A percentile compares a stretch with the other conserved stretches of the same genome.
phyloP scores from a whole-genome alignment of 2,888 invertebrate species.

The Folsomia candida region DNA sequence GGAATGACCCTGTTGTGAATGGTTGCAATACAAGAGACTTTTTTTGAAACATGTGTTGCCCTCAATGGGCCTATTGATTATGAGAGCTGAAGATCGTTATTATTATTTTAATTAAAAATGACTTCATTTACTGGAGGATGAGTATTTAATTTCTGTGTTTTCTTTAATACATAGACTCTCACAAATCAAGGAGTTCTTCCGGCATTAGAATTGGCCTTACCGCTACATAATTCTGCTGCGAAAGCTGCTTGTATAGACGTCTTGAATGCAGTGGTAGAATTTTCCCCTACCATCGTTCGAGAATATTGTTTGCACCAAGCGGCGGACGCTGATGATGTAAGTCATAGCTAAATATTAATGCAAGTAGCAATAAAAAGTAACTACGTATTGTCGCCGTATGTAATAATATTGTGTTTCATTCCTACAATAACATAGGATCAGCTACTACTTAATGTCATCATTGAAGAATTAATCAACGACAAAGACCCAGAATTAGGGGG shows the following conservation, averaged over 20 bases:
- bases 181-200: slow-evolving; percentile 83
- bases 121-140: neutral
- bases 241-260: slow-evolving; percentile 98
- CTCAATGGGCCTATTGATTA: slow-evolving; percentile 50
- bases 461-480: slow-evolving; percentile 97
- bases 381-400: too few species aligned
- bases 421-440: slow-evolving; percentile 72
- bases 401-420: neutral
- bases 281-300: slow-evolving; percentile 93
- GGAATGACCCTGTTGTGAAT: too few species aligned
- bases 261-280: slow-evolving; percentile 96
- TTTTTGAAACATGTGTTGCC: slow-evolving; percentile 32
- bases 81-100: slow-evolving; percentile 48
- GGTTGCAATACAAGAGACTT: too few species aligned
- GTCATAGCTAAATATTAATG: slow-evolving; percentile 47
- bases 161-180: slow-evolving; percentile 61
- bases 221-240: slow-evolving; percentile 88
- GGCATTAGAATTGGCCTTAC: slow-evolving; percentile 84
- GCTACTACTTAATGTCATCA: slow-evolving; percentile 83
- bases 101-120: neutral
- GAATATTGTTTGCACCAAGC: slow-evolving; percentile 95
- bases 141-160: slow-evolving; percentile 7
- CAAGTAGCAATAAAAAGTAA: neutral
- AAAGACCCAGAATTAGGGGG: slow-evolving; percentile 95
- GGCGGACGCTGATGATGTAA: slow-evolving; percentile 81